A percentile compares a stretch with the other conserved stretches of the same genome.
Evolutionary conservation across 2,797 vertebrate genomes (phyloP).

Genomic region (Lacerta bilineata): DNA sequence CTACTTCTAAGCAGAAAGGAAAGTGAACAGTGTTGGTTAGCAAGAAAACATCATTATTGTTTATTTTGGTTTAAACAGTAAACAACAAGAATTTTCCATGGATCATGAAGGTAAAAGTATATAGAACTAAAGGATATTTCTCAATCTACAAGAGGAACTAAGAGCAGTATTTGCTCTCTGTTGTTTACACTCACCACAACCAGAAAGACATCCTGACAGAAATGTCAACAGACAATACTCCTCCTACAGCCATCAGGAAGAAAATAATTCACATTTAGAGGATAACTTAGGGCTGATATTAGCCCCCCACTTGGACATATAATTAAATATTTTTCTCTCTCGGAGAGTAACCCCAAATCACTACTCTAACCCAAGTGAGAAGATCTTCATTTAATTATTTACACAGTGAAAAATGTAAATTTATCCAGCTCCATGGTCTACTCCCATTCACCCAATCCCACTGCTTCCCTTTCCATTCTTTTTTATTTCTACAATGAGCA

Average conservation of each 20-base stretch:
- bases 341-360: slow-evolving; percentile 61
- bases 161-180: slow-evolving; percentile 58
- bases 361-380: slow-evolving; percentile 10
- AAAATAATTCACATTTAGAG: slow-evolving; percentile 75
- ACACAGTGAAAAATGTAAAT: not conserved
- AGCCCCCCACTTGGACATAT: slow-evolving; percentile 27
- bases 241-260: slow-evolving; percentile 75
- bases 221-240: slow-evolving; percentile 77
- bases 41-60: slow-evolving; percentile 63
- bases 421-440: not conserved
- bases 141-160: slow-evolving; percentile 59
- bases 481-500: not conserved
- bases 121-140: slow-evolving; percentile 67
- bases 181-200: slow-evolving; percentile 76
- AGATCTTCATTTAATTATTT: slow-evolving; percentile 59
- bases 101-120: slow-evolving; percentile 65
- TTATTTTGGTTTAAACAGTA: slow-evolving; percentile 70
- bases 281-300: slow-evolving; percentile 25
- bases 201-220: slow-evolving; percentile 80
- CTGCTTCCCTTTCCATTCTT: not conserved
- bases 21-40: slow-evolving; percentile 65
- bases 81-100: slow-evolving; percentile 62
- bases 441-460: not conserved
- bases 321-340: slow-evolving; percentile 54
- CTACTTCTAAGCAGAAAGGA: slow-evolving; percentile 71